Percentiles rank a stretch among this genome's conserved stretches.
These are phyloP conservation scores for Trachemys scripta DNA, from an alignment of 2,113 vertebrate genomes.

Conservation along the genomic window DNA sequence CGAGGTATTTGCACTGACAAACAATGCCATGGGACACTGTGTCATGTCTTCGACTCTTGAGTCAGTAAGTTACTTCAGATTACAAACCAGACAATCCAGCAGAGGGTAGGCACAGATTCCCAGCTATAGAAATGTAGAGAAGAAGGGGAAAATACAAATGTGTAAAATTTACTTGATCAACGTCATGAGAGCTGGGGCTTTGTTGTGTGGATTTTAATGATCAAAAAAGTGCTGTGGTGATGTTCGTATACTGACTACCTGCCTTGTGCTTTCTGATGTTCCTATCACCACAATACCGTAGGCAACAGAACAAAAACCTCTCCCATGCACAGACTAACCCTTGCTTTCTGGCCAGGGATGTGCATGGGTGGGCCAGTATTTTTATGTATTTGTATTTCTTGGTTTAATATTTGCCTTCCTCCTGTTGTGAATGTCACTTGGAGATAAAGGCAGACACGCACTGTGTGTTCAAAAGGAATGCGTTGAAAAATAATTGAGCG, in stretches of 20 bases:
- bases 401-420: background rate
- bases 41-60: background rate
- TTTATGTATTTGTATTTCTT: background rate
- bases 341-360: too few relatives aligned
- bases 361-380: accelerated
- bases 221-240: slow-evolving; percentile 21
- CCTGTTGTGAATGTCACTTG: accelerated
- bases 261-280: background rate
- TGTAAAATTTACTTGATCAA: slow-evolving; percentile 15
- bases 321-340: background rate
- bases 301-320: background rate
- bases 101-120: background rate
- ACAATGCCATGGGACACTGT: background rate
- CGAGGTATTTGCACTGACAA: background rate
- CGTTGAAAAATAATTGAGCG: background rate
- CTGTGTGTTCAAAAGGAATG: background rate
- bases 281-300: background rate
- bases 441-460: background rate
- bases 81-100: background rate
- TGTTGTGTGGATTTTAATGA: slow-evolving; percentile 1
- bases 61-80: background rate
- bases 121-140: background rate
- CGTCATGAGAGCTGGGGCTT: background rate
- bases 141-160: background rate
- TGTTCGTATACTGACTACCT: background rate